Percentiles rank a stretch among this genome's conserved stretches.
Evolutionary conservation across 2,888 invertebrate genomes (phyloP).

Genomic region (Rhagonycha fulva): DNA sequence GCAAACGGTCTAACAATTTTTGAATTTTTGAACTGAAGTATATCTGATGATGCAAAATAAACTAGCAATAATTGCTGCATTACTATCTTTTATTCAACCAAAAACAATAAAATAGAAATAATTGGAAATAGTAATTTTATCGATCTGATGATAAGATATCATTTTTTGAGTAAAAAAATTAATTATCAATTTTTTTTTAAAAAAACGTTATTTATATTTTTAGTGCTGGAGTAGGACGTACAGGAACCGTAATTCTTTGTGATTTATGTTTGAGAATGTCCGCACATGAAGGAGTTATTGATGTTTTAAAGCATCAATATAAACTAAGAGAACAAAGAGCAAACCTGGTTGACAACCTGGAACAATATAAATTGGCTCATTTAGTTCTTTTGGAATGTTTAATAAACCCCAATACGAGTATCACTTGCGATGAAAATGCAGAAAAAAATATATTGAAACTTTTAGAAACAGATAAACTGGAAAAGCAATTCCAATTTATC

Average conservation of each 20-base stretch:
- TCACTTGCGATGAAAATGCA: conserved; percentile 49
- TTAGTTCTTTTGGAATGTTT: conserved; percentile 54
- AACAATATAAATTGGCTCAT: conserved; percentile 57
- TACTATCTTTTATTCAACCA: background rate
- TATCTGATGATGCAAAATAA: background rate
- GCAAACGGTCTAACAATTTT: too few species aligned
- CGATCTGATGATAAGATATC: too few species aligned
- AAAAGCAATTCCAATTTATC: conserved; percentile 48
- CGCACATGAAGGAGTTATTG: conserved; percentile 49
- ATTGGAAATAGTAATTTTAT: too few species aligned
- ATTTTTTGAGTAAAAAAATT: too few species aligned
- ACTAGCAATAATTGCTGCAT: background rate
- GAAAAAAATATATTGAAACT: conserved; percentile 39
- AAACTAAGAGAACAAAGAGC: conserved; percentile 48
- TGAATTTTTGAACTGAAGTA: too few species aligned
- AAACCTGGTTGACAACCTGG: conserved; percentile 53
- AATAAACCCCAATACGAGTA: conserved; percentile 47
- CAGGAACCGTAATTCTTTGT: conserved; percentile 64
- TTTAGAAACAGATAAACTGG: conserved; percentile 40
- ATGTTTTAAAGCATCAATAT: conserved; percentile 44
- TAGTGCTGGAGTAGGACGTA: conserved; percentile 65
- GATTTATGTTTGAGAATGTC: conserved; percentile 60
- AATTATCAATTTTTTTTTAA: too few species aligned
- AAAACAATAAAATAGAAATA: background rate
- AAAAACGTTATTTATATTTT: too few species aligned